Base-by-base conservation (phyloP, 2,888 invertebrate species). In the Monochamus alternatus region DNA sequence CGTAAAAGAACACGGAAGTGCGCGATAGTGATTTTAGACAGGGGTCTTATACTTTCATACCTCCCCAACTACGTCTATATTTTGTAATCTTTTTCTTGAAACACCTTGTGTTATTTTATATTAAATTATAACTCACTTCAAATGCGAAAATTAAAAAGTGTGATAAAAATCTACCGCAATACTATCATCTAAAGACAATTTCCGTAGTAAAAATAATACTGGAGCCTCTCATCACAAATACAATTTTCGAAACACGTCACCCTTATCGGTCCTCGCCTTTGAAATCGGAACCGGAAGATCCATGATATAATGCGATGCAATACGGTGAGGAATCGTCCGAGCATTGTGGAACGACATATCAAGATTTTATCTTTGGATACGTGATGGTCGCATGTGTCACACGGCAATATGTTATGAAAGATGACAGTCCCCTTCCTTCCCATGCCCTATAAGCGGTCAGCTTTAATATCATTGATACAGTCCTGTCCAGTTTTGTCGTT, bases 331-430 rank as follows among this genome's bases (percentile, higher is more conserved):
- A 14, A 55, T 55, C 14, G 55, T 7, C 12, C 55, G n/a, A 14
- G 55, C 55, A 55, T 55, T 55, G 55, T 55, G 55, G 55, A 55
- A 55, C 55, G 55, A 55, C 55, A 55, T 55, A 14, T 55, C 55
- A 5, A 55, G 55, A 55, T 55, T 55, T 55, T 55, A 55, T 55
- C 55, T 12, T 12, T 55, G n/a, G 55, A n/a, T 55, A 55, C 55
- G 55, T 55, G 55, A 55, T 55, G 55, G 55, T n/a, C 55, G 55
- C 55, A 55, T 55, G 14, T 55, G 55, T 55, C 55, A 55, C 22
- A 55, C 7, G 55, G 5, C 55, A 55, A 55, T 55, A 55, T 55
- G 55, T 55, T 55, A 55, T 22, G 3, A 7, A 55, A 55, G 55
- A 55, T 55, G 55, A 55, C 55, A 14, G 55, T 14, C 14, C 55